Evolutionary conservation across 1,140 invertebrate species (phyloP).

Genomic region (Telenomus remus): DNA sequence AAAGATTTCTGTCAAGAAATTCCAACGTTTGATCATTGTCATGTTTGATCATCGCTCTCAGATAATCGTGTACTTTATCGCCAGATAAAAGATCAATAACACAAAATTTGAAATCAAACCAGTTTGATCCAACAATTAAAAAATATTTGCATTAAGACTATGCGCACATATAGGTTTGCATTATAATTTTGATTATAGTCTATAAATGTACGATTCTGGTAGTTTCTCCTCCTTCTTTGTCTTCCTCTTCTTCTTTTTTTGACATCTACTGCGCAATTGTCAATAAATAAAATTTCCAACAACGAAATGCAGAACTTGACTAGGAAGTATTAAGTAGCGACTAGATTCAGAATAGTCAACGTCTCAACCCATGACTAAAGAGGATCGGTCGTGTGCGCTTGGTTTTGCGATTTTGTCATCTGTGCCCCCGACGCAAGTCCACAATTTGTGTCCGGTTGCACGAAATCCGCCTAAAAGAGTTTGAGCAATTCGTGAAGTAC

Average conservation of each 20-base stretch:
- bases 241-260: slow-evolving; percentile 7
- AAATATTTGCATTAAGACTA: too few species aligned
- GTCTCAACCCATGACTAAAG: slow-evolving; percentile 50
- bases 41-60: too few species aligned
- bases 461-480: slow-evolving; percentile 37
- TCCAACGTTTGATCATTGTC: too few species aligned
- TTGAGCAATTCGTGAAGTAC: slow-evolving; percentile 50
- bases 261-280: slow-evolving; percentile 31
- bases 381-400: slow-evolving; percentile 42
- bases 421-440: slow-evolving; percentile 27
- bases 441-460: slow-evolving; percentile 17
- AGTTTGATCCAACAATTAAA: too few species aligned
- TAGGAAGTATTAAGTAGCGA: slow-evolving; percentile 70
- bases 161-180: slow-evolving; percentile 24
- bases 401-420: slow-evolving; percentile 20
- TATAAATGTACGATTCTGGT: slow-evolving; percentile 2
- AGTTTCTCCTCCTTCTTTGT: background rate
- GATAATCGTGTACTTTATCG: too few species aligned
- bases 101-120: background rate
- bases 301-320: slow-evolving; percentile 70
- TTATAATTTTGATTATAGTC: slow-evolving; percentile 45
- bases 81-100: background rate
- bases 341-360: slow-evolving; percentile 64
- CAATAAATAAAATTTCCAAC: slow-evolving; percentile 60
- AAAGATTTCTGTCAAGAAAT: too few species aligned